Base-by-base conservation (phyloP, 2,888 invertebrate species). In the Amblyjoppa proteus region DNA sequence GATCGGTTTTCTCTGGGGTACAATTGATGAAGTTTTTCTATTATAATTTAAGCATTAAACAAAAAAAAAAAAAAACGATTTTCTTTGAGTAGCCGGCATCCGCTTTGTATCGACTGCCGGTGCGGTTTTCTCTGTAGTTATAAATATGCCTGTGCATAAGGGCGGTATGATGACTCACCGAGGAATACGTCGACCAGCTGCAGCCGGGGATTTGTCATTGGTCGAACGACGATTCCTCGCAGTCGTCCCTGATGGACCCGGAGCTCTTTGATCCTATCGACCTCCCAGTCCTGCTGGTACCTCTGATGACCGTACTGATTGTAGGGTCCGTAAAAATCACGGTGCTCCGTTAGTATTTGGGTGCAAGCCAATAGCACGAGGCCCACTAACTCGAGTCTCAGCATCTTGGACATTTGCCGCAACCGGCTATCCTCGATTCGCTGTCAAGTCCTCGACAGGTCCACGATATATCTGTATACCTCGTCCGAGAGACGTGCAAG, bases 121-220 rank as follows among this genome's bases (percentile, higher is more conserved):
- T 16, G 13, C 64, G 64, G 64, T 34, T 71, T 11, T 20, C 76
- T 56, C 28, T 41, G 56, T 66, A 38, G 41, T 71, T 77, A 73
- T 84, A 61, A 77, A 68, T 77, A 71, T 38, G 20, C 4, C 45
- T 49, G 45, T 64, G 31, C n/a, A 3, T 61, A 45, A 34, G 25
- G 53, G 34, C 49, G 51, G 45, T 58, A 73, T 45, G 41, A 73
- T 75, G 85, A 90, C 91, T 91, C 79, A 94, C 94, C 97, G 77
- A 97, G 94, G 92, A 96, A 97, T 93, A 97, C 96, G 92, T 97
- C 97, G 85, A 97, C 96, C 41, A 95, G 94, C 89, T 95, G 96
- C 81, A 97, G 93, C 51, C 96, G 95, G 78, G 96, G 95, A 88
- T 96, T 95, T 53, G 95, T 94, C 89, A 95, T 95, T 4, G 96